phyloP scores from a whole-genome alignment of 2,888 invertebrate species.

The Synergus gifuensis region DNA sequence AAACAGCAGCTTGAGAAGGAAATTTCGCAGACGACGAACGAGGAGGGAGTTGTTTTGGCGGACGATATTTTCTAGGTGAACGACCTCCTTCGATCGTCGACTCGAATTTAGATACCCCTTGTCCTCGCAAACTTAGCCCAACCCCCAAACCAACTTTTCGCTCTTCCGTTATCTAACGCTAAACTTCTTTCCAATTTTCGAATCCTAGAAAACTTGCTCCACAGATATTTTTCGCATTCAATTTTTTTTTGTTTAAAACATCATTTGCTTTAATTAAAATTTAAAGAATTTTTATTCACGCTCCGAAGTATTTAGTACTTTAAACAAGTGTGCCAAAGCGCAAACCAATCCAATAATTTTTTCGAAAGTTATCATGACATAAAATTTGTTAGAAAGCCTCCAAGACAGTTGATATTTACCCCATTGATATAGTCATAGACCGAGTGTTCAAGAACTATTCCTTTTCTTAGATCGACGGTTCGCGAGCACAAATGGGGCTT shows the following conservation, averaged over 20 bases:
- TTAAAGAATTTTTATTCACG: no score
- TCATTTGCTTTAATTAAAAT: no score
- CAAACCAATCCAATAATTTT: no score
- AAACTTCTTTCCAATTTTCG: background rate
- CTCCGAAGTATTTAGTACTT: no score
- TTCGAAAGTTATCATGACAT: background rate
- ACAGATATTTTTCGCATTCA: background rate
- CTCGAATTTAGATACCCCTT: slow-evolving; percentile 57
- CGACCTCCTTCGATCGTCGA: slow-evolving; percentile 63
- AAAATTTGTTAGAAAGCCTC: background rate
- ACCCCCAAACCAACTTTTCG: background rate
- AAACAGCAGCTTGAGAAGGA: slow-evolving; percentile 49
- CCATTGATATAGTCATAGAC: background rate
- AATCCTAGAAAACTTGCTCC: background rate
- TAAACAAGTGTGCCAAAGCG: no score
- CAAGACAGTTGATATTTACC: background rate
- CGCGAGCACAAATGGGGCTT: slow-evolving; percentile 55
- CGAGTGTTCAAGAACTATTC: slow-evolving; percentile 3
- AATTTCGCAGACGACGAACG: slow-evolving; percentile 42
- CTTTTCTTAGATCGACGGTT: slow-evolving; percentile 37
- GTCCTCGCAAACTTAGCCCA: slow-evolving; percentile 46
- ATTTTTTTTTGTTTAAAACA: background rate
- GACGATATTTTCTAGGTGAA: slow-evolving; percentile 75
- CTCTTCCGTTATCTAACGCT: no score
- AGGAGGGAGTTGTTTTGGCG: slow-evolving; percentile 68